Evolutionary conservation across 2,888 invertebrate genomes (phyloP), one percentile per base, ranked within the genome.

Genomic region (Gandaritis pyraliata): DNA sequence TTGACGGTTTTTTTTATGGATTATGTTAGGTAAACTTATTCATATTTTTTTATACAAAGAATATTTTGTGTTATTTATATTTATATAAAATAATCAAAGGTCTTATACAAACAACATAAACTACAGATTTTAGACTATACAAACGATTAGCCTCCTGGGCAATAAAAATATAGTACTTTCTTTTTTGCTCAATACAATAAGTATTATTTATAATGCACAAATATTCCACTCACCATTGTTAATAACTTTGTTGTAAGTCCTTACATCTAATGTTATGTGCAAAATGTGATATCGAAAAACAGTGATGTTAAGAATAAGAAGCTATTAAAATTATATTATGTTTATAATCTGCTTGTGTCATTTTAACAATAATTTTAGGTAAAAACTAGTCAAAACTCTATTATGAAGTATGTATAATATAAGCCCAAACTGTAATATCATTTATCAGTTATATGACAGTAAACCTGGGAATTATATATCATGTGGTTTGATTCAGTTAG

Each of bases 401-500:
- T 23, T 1, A 23, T 23, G 23, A 23, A 0, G 23, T n/a, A n/a
- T n/a, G n/a, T n/a, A 23, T 3, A 23, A 23, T 6, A 23, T 23
- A 23, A 23, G 23, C 23, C 6, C 2, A 23, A 23, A 23, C 6
- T 6, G 2, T 23, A 23, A 23, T 45, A 5, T 45, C 23, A 18
- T 46, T 23, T 23, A 23, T 46, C 18, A 45, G 30, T 16, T 0
- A 48, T 30, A 33, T 48, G 52, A 6, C 30, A 36, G 15, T 61
- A 64, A 0, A 66, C 1, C 18, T 72, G 61, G 0, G 56, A 57
- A 13, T 45, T 50, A 2, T 51, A 41, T 1, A 81, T 63, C 4
- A 46, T 39, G 18, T 70, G 68, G 4, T 46, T 36, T 11, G 71
- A 68, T 2, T 47, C 53, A 0, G 72, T 75, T 7, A 12, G 29